Conservation (phyloP, 1,140 invertebrate genomes). For the Anagrus nilaparvatae region DNA sequence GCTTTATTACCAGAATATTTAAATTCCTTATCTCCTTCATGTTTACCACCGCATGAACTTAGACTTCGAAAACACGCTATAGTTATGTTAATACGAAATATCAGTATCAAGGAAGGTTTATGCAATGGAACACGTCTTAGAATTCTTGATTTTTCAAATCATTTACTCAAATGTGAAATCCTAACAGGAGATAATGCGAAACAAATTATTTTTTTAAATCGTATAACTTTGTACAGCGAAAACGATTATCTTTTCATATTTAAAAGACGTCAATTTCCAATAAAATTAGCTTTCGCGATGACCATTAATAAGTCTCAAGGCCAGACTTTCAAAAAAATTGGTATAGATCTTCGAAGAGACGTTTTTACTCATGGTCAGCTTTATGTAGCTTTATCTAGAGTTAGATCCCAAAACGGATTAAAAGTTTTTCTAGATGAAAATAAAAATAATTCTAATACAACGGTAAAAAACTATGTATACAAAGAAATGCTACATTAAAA, state of each 20-base stretch:
- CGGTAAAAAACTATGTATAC: not conserved
- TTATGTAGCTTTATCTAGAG: conserved; percentile 1
- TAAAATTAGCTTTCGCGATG: conserved; percentile 3
- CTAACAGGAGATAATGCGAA: conserved; percentile 1
- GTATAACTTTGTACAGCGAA: not conserved
- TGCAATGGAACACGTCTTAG: too few species aligned
- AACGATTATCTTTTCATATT: conserved; percentile 1
- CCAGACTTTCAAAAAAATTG: not conserved
- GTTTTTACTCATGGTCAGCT: too few species aligned
- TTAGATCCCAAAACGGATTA: not conserved
- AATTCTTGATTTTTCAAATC: conserved; percentile 7
- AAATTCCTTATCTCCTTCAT: not conserved
- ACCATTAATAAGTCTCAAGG: conserved; percentile 1
- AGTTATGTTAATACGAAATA: too few species aligned
- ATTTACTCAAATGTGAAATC: conserved; percentile 3
- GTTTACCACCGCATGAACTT: not conserved
- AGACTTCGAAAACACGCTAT: not conserved
- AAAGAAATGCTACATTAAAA: not conserved
- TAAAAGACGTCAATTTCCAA: conserved; percentile 3
- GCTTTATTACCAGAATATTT: not conserved
- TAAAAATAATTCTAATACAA: not conserved
- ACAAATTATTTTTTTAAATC: conserved; percentile 5
- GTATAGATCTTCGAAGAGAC: not conserved
- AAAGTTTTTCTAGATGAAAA: not conserved
- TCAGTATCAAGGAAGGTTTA: too few species aligned